Evolutionary conservation across 1,140 invertebrate species (phyloP).

Genomic region (Phthorimaea operculella): DNA sequence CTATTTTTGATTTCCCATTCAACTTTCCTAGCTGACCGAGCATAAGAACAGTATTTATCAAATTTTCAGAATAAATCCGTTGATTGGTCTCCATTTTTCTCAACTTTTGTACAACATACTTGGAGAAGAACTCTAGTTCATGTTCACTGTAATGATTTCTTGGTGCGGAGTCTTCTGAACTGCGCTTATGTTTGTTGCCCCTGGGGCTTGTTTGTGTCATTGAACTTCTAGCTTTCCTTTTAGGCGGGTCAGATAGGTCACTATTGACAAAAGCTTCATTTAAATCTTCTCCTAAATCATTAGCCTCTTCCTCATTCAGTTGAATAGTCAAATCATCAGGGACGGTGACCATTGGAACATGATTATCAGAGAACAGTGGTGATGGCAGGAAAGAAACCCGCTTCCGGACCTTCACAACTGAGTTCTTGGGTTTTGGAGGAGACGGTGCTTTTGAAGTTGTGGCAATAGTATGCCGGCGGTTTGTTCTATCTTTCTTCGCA

Average conservation of each 20-base stretch:
- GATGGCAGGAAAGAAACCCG: slow-evolving; percentile 54
- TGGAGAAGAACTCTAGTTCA: slow-evolving; percentile 60
- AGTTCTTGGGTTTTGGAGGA: slow-evolving; percentile 33
- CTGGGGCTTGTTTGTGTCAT: slow-evolving; percentile 32
- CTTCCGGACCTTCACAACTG: slow-evolving; percentile 45
- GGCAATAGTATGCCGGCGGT: slow-evolving; percentile 40
- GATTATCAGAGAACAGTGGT: slow-evolving; percentile 51
- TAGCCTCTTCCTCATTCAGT: slow-evolving; percentile 55
- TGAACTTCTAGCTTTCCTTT: slow-evolving; percentile 31
- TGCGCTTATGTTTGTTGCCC: slow-evolving; percentile 37
- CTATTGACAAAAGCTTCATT: slow-evolving; percentile 40
- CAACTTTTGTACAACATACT: slow-evolving; percentile 61
- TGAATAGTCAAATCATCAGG: slow-evolving; percentile 60
- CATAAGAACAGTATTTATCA: slow-evolving; percentile 61
- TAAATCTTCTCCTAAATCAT: slow-evolving; percentile 48
- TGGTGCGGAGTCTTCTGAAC: slow-evolving; percentile 23
- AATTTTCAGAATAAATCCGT: slow-evolving; percentile 60
- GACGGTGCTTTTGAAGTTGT: slow-evolving; percentile 16
- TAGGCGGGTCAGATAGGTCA: slow-evolving; percentile 13
- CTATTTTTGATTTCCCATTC: slow-evolving; percentile 56
- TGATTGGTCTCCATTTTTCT: slow-evolving; percentile 62
- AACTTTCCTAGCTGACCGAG: slow-evolving; percentile 53
- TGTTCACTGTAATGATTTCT: slow-evolving; percentile 44
- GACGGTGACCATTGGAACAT: slow-evolving; percentile 60
- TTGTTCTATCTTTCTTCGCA: slow-evolving; percentile 29